Percentiles rank a stretch among this genome's conserved stretches.
Evolutionary conservation across 1,140 invertebrate species (phyloP).

Genomic region (Euwallacea similis): DNA sequence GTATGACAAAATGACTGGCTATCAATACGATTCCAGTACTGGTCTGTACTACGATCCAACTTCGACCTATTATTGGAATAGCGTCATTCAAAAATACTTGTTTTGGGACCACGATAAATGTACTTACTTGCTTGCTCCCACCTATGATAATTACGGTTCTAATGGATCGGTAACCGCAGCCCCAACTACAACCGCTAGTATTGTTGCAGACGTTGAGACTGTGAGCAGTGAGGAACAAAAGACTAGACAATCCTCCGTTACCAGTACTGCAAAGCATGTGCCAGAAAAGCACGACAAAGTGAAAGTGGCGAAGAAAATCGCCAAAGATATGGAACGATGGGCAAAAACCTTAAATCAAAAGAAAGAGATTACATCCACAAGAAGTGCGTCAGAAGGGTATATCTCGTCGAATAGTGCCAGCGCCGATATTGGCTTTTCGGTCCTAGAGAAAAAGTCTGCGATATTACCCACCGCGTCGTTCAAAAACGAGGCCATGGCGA

Average conservation of each 20-base stretch:
- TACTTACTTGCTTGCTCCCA: conserved; percentile 77
- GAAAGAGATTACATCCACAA: conserved; percentile 71
- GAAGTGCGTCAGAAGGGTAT: conserved; percentile 39
- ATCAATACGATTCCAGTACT: conserved; percentile 93
- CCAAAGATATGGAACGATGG: conserved; percentile 83
- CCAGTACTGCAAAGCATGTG: conserved; percentile 6
- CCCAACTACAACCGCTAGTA: conserved; percentile 31
- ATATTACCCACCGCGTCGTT: conserved; percentile 28
- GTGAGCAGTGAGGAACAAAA: conserved; percentile 16
- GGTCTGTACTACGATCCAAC: conserved; percentile 95
- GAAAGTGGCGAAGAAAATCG: conserved; percentile 97
- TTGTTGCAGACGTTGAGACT: conserved; percentile 39
- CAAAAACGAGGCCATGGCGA: conserved; percentile 33
- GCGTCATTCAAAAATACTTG: conserved; percentile 85
- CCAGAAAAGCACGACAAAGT: conserved; percentile 83
- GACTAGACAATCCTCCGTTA: background rate
- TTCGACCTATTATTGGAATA: conserved; percentile 93
- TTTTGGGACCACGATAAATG: conserved; percentile 89
- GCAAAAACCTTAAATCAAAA: conserved; percentile 96
- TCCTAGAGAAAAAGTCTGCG: conserved; percentile 69
- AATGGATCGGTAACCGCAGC: conserved; percentile 38
- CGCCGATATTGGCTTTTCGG: conserved; percentile 89
- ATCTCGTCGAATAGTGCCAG: conserved; percentile 58
- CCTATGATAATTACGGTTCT: conserved; percentile 36
- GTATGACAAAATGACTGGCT: conserved; percentile 94